Base-by-base conservation (phyloP, 2,113 vertebrate species). In the Symphodus melops region DNA sequence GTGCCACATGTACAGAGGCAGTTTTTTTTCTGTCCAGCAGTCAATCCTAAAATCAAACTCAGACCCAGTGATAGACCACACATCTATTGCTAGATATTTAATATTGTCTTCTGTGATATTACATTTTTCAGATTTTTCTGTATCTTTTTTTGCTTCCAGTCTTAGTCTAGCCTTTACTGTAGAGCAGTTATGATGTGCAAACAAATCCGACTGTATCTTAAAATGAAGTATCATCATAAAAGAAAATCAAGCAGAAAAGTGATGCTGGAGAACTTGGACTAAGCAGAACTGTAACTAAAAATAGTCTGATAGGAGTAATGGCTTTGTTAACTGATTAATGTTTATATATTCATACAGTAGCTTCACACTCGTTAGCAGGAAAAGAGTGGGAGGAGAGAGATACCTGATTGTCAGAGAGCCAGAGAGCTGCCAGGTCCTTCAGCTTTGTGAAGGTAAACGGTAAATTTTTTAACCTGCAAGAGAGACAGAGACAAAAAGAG, bases 371-470 rank as follows among this genome's bases (percentile, higher is more conserved):
- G 12, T 61, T 39, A 41, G 54, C 25, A 54, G 61, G 9, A 14
- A 23, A 16, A 23, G 8, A 28, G 51, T 39, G 62, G 36, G 51
- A 55, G 55, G 68, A 53, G 25, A 36, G 13, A 21, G 65, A 84
- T 95, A 99, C 98, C 97, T 99, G 98, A 95, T 99, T 99, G 95
- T 99, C 98, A 90, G 98, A 99, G 71, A 99, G 97, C 98, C 98
- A 99, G 75, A 99, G 86, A 91, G 98, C 98, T 86, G 98, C 98
- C 81, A 99, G 95, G 82, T 99, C 98, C 85, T 99, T 99, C 77
- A 99, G 96, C 84, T 98, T 99, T 6, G 98, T 98, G 66, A 99
- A 99, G 76, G 96, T 98, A 93, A 98, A 98, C 4, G 98, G 98
- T 58, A 99, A 94, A 91, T 99, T 98, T 94, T 97, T 99, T 93